Conservation (phyloP, 2,113 vertebrate species). For the Vulpes lagopus region DNA sequence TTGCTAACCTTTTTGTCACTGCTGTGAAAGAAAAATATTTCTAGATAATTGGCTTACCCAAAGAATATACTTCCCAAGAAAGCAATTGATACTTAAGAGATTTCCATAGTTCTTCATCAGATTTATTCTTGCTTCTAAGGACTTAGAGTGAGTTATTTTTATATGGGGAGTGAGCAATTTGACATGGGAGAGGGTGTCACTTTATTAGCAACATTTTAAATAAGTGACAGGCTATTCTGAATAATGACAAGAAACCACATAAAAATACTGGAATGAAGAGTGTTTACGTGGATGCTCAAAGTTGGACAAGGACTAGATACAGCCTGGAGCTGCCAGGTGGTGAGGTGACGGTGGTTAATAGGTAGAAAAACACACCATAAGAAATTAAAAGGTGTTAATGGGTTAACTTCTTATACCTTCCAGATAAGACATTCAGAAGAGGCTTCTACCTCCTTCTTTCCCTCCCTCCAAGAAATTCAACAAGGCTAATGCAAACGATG, state of each 20-base stretch:
- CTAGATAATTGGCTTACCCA: neutral
- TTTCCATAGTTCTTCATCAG: neutral
- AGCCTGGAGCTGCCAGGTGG: neutral
- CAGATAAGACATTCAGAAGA: neutral
- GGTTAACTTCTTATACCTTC: neutral
- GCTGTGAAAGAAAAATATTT: neutral
- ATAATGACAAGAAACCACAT: neutral
- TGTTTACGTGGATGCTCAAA: neutral
- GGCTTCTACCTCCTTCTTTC: neutral
- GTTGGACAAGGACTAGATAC: neutral
- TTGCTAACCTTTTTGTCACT: neutral
- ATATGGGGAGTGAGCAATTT: neutral
- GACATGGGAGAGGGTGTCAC: constrained; percentile 30
- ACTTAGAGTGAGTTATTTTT: constrained; percentile 14
- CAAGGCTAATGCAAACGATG: neutral
- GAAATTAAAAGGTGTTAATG: neutral
- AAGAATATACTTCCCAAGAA: neutral
- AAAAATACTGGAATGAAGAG: neutral
- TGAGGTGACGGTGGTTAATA: neutral
- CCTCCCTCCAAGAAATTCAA: neutral
- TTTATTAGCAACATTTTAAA: neutral
- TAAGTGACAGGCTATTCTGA: constrained; percentile 36
- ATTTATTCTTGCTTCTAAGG: neutral
- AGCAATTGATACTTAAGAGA: neutral
- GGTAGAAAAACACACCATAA: neutral